A percentile compares a stretch with the other conserved stretches of the same genome.
Conservation (phyloP, 2,888 invertebrate genomes). For the Hartigia nigra region DNA sequence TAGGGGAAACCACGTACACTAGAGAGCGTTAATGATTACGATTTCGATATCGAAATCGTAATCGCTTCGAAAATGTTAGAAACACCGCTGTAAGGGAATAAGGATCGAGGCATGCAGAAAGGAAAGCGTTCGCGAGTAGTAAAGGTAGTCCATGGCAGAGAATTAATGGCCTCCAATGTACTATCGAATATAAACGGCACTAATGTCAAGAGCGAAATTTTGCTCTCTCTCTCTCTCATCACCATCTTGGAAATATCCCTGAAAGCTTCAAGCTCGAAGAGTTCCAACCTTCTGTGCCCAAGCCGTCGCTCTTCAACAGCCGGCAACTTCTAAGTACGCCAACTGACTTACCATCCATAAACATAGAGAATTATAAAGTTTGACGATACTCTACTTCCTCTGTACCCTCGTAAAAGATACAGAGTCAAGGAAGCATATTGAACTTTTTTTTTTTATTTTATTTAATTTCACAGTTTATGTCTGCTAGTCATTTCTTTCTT, state of each 20-base stretch:
- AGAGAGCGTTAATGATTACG: too few species aligned
- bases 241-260: not conserved
- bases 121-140: too few species aligned
- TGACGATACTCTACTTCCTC: not conserved
- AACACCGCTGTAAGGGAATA: too few species aligned
- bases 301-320: not conserved
- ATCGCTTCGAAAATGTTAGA: too few species aligned
- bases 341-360: not conserved
- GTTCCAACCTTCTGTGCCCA: not conserved
- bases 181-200: not conserved
- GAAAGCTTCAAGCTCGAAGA: not conserved
- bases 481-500: not conserved
- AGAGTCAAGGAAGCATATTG: not conserved
- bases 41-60: too few species aligned
- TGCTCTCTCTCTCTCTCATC: not conserved
- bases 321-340: not conserved
- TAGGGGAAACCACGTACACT: too few species aligned
- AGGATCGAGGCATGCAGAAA: too few species aligned
- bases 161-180: too few species aligned
- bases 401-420: not conserved
- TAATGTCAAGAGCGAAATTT: not conserved
- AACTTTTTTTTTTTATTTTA: not conserved
- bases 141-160: too few species aligned
- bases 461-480: not conserved
- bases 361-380: not conserved